Conservation (phyloP, 2,113 vertebrate species). For the Thamnaconus septentrionalis region DNA sequence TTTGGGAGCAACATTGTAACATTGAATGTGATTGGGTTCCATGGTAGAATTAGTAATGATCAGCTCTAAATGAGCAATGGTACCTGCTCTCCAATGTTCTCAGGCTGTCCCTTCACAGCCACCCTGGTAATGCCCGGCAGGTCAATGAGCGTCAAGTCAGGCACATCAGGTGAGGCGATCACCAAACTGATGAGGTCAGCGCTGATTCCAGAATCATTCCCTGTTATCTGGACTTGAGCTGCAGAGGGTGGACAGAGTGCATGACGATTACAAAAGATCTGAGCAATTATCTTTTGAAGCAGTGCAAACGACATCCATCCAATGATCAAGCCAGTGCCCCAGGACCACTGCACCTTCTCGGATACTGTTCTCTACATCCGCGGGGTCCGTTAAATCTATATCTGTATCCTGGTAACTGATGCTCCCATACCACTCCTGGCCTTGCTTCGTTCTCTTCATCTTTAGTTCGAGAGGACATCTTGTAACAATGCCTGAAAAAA, state of each 20-base stretch:
- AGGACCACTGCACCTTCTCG: slow-evolving; percentile 54
- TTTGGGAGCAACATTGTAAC: neutral
- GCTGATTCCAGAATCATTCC: slow-evolving; percentile 75
- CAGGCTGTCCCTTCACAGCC: slow-evolving; percentile 82
- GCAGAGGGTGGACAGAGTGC: neutral
- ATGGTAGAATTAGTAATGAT: no score
- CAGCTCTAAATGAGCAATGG: neutral
- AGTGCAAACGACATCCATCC: no score
- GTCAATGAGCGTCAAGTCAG: slow-evolving; percentile 90
- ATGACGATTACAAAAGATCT: no score
- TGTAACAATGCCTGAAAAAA: slow-evolving; percentile 72
- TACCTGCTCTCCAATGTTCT: slow-evolving; percentile 84
- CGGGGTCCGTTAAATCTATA: slow-evolving; percentile 60
- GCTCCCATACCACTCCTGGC: slow-evolving; percentile 65
- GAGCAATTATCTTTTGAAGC: no score
- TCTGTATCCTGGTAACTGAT: slow-evolving; percentile 58
- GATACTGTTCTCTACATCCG: slow-evolving; percentile 66
- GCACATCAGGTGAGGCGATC: slow-evolving; percentile 78
- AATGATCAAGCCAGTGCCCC: no score
- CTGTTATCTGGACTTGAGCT: slow-evolving; percentile 84
- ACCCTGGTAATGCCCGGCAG: slow-evolving; percentile 92
- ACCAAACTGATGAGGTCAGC: slow-evolving; percentile 84
- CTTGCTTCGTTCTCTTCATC: slow-evolving; percentile 69
- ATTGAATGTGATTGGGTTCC: no score
- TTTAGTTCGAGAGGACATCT: slow-evolving; percentile 78